Percentiles rank a stretch among this genome's conserved stretches.
Evolutionary conservation across 1,140 invertebrate genomes (phyloP).

Genomic region (Stenopsyche tienmushanensis): DNA sequence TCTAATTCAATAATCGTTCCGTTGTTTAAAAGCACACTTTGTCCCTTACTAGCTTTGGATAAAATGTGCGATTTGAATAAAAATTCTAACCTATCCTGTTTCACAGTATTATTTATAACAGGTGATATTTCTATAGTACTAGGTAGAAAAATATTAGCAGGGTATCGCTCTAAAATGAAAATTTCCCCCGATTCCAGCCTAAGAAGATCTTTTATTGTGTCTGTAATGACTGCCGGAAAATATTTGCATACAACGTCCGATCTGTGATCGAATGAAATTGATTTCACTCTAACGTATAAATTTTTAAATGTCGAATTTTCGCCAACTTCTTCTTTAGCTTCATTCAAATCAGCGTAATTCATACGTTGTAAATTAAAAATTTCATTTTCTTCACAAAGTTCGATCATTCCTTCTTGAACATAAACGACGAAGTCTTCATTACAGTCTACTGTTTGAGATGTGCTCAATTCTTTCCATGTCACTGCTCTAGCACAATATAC

Average conservation of each 20-base stretch:
- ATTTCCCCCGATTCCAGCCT: conserved; percentile 41
- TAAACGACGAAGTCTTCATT: conserved; percentile 52
- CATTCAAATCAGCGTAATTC: conserved; percentile 43
- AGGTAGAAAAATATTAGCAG: conserved; percentile 46
- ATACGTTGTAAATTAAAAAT: conserved; percentile 49
- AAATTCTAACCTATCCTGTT: conserved; percentile 54
- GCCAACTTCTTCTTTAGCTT: conserved; percentile 41
- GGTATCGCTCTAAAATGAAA: conserved; percentile 49
- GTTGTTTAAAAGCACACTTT: conserved; percentile 62
- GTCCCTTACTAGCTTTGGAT: conserved; percentile 17
- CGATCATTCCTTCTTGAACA: conserved; percentile 50
- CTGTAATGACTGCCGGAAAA: conserved; percentile 45
- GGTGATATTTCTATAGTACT: conserved; percentile 61
- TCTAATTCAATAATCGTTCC: conserved; percentile 53
- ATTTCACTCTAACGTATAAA: conserved; percentile 52
- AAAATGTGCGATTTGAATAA: conserved; percentile 60
- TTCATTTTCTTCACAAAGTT: conserved; percentile 47
- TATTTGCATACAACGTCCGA: conserved; percentile 46
- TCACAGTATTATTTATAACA: conserved; percentile 13
- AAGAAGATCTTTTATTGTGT: conserved; percentile 28
- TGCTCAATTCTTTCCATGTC: too few species aligned
- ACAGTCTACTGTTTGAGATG: too few species aligned
- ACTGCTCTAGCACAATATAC: too few species aligned
- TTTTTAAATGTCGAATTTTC: too few species aligned
- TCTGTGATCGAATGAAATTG: too few species aligned